phyloP scores from a whole-genome alignment of 1,140 invertebrate genomes.

The Bicyclus anynana region DNA sequence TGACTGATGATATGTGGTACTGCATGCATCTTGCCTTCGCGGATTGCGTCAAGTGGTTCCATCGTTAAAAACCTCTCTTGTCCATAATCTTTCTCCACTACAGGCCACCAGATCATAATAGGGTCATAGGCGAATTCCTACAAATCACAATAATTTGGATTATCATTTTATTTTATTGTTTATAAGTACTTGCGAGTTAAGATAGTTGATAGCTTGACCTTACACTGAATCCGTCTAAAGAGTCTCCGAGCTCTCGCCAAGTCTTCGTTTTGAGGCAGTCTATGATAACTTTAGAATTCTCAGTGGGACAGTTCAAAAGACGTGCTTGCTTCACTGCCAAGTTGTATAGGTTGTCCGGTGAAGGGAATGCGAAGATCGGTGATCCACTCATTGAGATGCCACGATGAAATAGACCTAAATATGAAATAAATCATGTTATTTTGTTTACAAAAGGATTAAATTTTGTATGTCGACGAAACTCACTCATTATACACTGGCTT shows the following conservation, averaged over 20 bases:
- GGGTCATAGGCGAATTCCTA: slow-evolving; percentile 77
- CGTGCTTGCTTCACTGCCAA: slow-evolving; percentile 82
- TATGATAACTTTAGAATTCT: slow-evolving; percentile 77
- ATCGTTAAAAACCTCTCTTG: slow-evolving; percentile 82
- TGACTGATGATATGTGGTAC: slow-evolving; percentile 83
- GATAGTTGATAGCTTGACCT: slow-evolving; percentile 25
- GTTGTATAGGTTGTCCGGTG: slow-evolving; percentile 76
- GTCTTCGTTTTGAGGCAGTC: slow-evolving; percentile 79
- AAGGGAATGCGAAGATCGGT: slow-evolving; percentile 52
- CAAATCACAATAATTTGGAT: neutral
- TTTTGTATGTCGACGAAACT: neutral
- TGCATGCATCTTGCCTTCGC: slow-evolving; percentile 78
- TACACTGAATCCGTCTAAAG: slow-evolving; percentile 73
- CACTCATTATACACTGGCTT: too few species aligned
- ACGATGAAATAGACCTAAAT: slow-evolving; percentile 81
- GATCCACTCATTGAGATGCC: slow-evolving; percentile 84
- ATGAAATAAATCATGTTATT: neutral
- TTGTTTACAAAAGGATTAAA: neutral
- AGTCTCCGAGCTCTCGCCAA: slow-evolving; percentile 75
- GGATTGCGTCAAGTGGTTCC: slow-evolving; percentile 79
- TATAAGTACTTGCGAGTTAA: too few species aligned
- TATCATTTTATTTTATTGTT: neutral
- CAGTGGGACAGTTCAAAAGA: slow-evolving; percentile 81
- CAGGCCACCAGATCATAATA: slow-evolving; percentile 80
- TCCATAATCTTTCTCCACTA: slow-evolving; percentile 82